Conservation (phyloP, 2,888 invertebrate genomes). For the Corythucha ciliata region DNA sequence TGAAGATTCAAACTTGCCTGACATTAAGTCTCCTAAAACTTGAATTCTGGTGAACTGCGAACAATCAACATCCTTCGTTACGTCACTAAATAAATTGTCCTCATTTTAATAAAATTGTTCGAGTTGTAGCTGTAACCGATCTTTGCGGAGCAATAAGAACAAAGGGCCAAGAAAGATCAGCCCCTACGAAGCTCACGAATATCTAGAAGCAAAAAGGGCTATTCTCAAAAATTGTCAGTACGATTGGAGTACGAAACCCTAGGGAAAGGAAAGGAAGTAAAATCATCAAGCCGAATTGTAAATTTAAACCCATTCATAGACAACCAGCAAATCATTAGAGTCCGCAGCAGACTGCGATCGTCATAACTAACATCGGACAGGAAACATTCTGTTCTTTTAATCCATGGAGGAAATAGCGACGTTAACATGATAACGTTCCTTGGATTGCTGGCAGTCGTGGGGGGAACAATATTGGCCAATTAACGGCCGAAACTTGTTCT, state of each 20-base stretch:
- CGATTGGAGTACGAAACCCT: neutral
- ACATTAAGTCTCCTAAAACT: neutral
- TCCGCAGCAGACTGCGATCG: neutral
- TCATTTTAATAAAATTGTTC: neutral
- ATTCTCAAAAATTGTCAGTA: neutral
- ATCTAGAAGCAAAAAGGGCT: neutral
- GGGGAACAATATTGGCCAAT: conserved; percentile 19
- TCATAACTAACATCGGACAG: neutral
- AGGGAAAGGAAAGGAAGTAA: neutral
- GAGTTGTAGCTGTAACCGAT: neutral
- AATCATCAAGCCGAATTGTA: neutral
- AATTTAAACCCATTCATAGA: neutral
- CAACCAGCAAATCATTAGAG: neutral
- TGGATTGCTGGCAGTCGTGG: neutral
- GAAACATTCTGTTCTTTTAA: no score
- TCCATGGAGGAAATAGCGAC: neutral
- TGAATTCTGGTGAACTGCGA: neutral
- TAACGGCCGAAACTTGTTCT: conserved; percentile 40
- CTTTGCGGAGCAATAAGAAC: neutral
- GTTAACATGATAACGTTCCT: neutral
- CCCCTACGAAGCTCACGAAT: neutral
- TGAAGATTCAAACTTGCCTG: neutral
- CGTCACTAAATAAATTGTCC: neutral
- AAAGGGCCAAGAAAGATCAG: neutral
- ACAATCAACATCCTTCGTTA: neutral